A percentile compares a stretch with the other conserved stretches of the same genome.
Conservation (phyloP, 2,113 vertebrate species). For the Platichthys flesus region DNA sequence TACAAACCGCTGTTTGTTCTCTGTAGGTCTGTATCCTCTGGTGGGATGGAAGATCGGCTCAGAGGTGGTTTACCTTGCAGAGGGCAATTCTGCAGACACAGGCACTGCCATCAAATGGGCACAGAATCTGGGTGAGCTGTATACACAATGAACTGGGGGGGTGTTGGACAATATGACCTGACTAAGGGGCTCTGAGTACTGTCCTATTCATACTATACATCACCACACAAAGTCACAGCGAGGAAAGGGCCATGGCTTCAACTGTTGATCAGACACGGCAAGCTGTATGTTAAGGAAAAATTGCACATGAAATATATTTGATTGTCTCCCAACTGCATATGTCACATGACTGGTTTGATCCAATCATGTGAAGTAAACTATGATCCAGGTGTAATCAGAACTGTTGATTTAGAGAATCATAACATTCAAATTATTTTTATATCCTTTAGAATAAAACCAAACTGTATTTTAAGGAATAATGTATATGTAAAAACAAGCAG, state of each 20-base stretch:
- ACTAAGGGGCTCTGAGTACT: not conserved
- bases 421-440: too few relatives aligned
- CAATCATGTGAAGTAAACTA: too few relatives aligned
- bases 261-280: not conserved
- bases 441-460: too few relatives aligned
- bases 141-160: not conserved
- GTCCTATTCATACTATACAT: not conserved
- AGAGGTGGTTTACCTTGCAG: constrained; percentile 91
- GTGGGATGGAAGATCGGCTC: constrained; percentile 97
- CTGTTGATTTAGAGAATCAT: too few relatives aligned
- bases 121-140: constrained; percentile 87
- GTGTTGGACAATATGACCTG: not conserved
- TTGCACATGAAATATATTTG: too few relatives aligned
- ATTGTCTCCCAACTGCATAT: too few relatives aligned
- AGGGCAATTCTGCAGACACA: constrained; percentile 90
- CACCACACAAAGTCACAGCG: too few relatives aligned
- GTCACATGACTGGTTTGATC: too few relatives aligned
- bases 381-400: too few relatives aligned
- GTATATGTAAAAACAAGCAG: too few relatives aligned
- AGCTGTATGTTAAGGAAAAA: too few relatives aligned
- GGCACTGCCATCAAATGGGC: constrained; percentile 94
- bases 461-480: too few relatives aligned
- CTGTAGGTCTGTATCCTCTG: constrained; percentile 91
- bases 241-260: not conserved
- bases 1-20: constrained; percentile 11